These are phyloP conservation scores for Meles meles DNA, from an alignment of 2,113 vertebrate genomes.

Conservation along the genomic window DNA sequence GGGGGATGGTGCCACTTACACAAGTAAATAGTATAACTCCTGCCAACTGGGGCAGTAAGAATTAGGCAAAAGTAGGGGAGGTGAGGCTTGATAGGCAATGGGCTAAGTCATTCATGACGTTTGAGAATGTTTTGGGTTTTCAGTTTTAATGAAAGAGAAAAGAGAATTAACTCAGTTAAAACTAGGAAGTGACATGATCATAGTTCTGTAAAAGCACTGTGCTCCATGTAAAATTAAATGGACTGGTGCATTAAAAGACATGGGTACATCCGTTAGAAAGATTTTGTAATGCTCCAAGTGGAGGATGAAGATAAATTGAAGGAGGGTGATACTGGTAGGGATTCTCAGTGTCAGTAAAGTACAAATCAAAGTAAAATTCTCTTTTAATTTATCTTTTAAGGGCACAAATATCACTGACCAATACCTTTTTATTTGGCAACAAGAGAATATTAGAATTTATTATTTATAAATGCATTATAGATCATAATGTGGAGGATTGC, in stretches of 20 bases:
- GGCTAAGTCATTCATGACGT: not conserved
- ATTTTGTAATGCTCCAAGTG: not conserved
- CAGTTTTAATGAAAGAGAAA: not conserved
- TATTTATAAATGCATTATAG: not conserved
- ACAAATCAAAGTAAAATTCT: not conserved
- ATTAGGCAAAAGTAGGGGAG: not conserved
- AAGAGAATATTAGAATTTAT: not conserved
- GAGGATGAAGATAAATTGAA: not conserved
- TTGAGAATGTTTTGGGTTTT: not conserved
- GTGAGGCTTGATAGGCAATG: not conserved
- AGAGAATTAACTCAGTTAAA: not conserved
- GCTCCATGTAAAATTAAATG: not conserved
- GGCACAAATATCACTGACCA: not conserved
- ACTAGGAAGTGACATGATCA: not conserved
- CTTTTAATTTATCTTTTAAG: not conserved
- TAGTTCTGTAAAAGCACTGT: not conserved
- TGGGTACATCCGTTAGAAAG: not conserved
- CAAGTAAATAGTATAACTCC: not conserved
- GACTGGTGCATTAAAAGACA: not conserved
- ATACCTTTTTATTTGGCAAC: not conserved
- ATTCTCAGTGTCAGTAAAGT: not conserved
- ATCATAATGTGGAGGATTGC: not conserved
- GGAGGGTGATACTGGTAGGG: not conserved
- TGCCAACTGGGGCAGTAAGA: not conserved
- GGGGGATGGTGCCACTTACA: not conserved